These are phyloP conservation scores for Acridotheres tristis DNA, from an alignment of 2,797 vertebrate species.

Conservation along the genomic window DNA sequence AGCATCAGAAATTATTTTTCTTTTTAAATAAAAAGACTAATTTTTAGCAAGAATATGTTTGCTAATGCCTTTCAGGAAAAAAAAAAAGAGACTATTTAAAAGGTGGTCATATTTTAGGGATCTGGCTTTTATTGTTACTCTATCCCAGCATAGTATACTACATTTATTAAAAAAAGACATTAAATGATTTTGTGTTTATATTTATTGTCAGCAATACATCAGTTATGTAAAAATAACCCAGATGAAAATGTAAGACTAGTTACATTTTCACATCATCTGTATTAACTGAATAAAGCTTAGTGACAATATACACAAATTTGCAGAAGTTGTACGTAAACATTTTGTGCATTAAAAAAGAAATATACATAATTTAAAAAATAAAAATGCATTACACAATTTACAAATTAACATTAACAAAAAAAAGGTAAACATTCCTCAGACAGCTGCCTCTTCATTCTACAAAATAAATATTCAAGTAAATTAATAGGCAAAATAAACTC, in stretches of 20 bases:
- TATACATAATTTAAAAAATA: conserved; percentile 87
- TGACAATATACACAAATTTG: conserved; percentile 85
- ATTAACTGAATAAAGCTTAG: conserved; percentile 85
- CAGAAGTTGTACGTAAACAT: conserved; percentile 85
- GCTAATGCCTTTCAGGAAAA: not conserved
- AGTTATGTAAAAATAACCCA: conserved; percentile 93
- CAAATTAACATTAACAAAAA: conserved; percentile 81
- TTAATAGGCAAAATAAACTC: conserved; percentile 76
- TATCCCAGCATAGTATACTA: not conserved
- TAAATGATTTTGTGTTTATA: conserved; percentile 71
- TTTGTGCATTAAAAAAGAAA: conserved; percentile 91
- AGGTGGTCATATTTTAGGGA: not conserved
- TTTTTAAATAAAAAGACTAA: not conserved
- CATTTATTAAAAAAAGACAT: conserved; percentile 53
- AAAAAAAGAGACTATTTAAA: not conserved
- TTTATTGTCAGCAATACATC: conserved; percentile 87
- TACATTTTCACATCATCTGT: conserved; percentile 81
- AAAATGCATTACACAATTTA: conserved; percentile 88
- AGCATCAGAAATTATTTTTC: not conserved
- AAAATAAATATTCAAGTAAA: conserved; percentile 81
- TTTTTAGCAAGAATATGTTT: not conserved
- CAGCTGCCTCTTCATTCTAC: conserved; percentile 76
- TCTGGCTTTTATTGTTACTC: conserved; percentile 28
- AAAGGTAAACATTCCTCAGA: conserved; percentile 85
- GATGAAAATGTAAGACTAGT: conserved; percentile 85